A percentile compares a stretch with the other conserved stretches of the same genome.
Evolutionary conservation across 2,797 vertebrate species (phyloP).

Genomic region (Prionace glauca): DNA sequence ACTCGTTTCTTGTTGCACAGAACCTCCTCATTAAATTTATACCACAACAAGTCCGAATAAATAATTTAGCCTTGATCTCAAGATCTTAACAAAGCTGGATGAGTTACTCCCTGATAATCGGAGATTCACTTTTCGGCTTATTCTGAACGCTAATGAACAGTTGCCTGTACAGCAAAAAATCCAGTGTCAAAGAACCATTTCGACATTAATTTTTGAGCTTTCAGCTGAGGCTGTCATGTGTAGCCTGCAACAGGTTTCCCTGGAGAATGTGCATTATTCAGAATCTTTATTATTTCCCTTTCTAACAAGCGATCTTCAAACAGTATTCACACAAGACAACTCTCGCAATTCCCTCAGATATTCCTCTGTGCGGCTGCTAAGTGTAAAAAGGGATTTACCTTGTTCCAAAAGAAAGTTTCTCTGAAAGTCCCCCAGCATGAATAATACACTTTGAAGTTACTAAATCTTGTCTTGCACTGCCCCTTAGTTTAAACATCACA

Average conservation of each 20-base stretch:
- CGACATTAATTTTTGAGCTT: neutral
- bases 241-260: neutral
- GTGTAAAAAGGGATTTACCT: conserved; percentile 30
- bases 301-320: conserved; percentile 1
- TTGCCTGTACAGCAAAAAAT: neutral
- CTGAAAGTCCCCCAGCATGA: neutral
- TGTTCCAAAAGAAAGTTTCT: conserved; percentile 10
- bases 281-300: neutral
- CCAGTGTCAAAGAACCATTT: neutral
- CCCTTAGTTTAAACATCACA: conserved; percentile 29
- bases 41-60: neutral
- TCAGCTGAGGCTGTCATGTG: neutral
- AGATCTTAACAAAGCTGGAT: neutral
- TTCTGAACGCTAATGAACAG: neutral
- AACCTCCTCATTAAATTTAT: neutral
- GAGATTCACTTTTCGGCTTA: neutral
- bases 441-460: conserved; percentile 18
- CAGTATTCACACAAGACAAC: neutral
- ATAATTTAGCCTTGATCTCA: neutral
- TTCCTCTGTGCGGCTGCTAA: conserved; percentile 19
- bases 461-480: neutral
- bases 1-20: neutral
- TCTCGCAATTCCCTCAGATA: neutral
- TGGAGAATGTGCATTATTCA: neutral
- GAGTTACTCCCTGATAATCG: neutral